Base-by-base conservation (phyloP, 2,113 vertebrate genomes). In the Melanocharis versteri region DNA sequence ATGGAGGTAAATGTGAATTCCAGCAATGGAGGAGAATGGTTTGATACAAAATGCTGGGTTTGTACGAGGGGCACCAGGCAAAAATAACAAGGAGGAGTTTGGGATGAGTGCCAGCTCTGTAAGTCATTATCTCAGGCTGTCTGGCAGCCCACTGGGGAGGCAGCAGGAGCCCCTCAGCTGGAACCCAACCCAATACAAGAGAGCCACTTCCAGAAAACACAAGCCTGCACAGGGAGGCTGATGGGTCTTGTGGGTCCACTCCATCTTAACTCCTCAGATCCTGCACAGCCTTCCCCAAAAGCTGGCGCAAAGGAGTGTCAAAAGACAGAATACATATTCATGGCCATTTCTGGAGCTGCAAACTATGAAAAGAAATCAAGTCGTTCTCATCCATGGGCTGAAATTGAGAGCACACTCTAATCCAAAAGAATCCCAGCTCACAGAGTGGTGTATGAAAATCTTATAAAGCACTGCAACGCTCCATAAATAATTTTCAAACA, bases 401-500 rank as follows among this genome's bases (percentile, higher is more conserved):
- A 91, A 97, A 95, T 51, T 75, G 96, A 96, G 94, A 97, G 87
- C 79, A 93, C 78, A 31, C 48, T 90, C 73, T 84, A 91, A 96
- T 90, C 95, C 75, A 86, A 87, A 86, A 93, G 92, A 92, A 96
- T 95, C 64, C 84, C 92, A 78, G 75, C 94, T 97, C 79, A 33
- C 93, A 97, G 95, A 95, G 92, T 62, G 87, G 54, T 83, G 57
- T 83, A 96, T 90, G 94, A 90, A 97, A 93, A 94, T 95, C 93
- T 97, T 90, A 94, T 94, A 80, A 93, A 97, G 94, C 94, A 87
- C 86, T 94, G 89, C 71, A 85, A 92, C n/a, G 20, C 95, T 91
- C 92, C 94, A 97, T 95, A 96, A 97, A 97, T 98, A 97, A 97
- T 97, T 97, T 98, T 97, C 96, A 97, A 97, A 96, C 78, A 90